These are phyloP conservation scores for Cephus pulcher DNA, from an alignment of 2,888 invertebrate genomes.

Conservation along the genomic window DNA sequence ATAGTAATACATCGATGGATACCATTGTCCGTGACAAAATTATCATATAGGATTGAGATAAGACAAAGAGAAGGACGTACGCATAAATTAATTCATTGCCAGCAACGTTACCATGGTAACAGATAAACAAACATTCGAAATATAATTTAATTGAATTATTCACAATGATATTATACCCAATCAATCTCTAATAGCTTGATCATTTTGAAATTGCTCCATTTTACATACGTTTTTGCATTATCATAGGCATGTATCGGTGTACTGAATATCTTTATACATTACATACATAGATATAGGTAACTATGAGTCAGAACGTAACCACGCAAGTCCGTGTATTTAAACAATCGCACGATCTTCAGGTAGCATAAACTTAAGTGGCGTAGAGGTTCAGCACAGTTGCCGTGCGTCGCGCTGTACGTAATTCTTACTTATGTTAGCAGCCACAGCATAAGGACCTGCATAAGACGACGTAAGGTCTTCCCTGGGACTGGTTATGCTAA, in stretches of 20 bases:
- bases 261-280: background rate
- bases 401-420: background rate
- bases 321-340: constrained; percentile 5
- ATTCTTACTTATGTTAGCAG: background rate
- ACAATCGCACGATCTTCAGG: constrained; percentile 5
- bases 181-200: background rate
- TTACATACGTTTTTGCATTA: background rate
- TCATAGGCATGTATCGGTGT: background rate
- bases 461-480: constrained; percentile 6
- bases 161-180: background rate
- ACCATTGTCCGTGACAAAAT: background rate
- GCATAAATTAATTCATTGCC: background rate
- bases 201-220: background rate
- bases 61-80: background rate
- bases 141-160: background rate
- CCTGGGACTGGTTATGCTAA: constrained; percentile 35
- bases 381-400: background rate
- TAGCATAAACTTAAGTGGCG: background rate
- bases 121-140: background rate
- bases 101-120: background rate
- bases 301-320: background rate
- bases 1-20: background rate
- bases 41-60: background rate
- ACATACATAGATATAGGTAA: background rate
- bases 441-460: background rate